These are phyloP conservation scores for Apamea crenata DNA, from an alignment of 2,888 invertebrate species.

Conservation along the genomic window DNA sequence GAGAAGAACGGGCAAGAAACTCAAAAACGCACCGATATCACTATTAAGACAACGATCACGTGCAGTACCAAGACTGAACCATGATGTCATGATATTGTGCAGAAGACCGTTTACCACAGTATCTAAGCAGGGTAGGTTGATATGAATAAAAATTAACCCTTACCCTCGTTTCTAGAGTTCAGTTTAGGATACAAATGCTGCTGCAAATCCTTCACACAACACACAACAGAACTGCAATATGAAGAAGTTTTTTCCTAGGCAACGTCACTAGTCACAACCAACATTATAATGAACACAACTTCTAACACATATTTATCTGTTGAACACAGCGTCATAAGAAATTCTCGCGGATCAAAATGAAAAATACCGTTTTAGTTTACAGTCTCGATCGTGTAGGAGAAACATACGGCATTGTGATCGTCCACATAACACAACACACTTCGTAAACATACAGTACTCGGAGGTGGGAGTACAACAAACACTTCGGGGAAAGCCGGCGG, in stretches of 20 bases:
- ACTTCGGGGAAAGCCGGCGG: slow-evolving; percentile 73
- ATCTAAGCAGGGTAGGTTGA: not conserved
- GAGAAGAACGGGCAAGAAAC: too few relatives aligned
- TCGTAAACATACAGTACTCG: slow-evolving; percentile 68
- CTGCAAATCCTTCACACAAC: not conserved
- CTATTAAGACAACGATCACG: not conserved
- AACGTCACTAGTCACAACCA: slow-evolving; percentile 1
- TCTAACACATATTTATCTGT: slow-evolving; percentile 48
- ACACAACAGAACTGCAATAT: not conserved
- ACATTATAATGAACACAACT: slow-evolving; percentile 14
- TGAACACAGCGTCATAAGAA: slow-evolving; percentile 56
- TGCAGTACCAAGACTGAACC: not conserved
- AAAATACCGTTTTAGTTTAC: slow-evolving; percentile 71
- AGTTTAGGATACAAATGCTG: not conserved
- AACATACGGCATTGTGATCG: slow-evolving; percentile 68
- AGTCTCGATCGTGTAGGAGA: slow-evolving; percentile 55
- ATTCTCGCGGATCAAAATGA: slow-evolving; percentile 67
- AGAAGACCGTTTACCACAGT: not conserved
- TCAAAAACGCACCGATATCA: not conserved
- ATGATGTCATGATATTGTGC: slow-evolving; percentile 8
- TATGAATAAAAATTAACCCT: not conserved
- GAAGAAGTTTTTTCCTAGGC: not conserved
- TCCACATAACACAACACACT: slow-evolving; percentile 64
- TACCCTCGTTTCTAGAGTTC: not conserved
- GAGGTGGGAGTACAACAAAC: slow-evolving; percentile 73